Evolutionary conservation across 2,113 vertebrate genomes (phyloP).

Genomic region (Siniperca chuatsi): DNA sequence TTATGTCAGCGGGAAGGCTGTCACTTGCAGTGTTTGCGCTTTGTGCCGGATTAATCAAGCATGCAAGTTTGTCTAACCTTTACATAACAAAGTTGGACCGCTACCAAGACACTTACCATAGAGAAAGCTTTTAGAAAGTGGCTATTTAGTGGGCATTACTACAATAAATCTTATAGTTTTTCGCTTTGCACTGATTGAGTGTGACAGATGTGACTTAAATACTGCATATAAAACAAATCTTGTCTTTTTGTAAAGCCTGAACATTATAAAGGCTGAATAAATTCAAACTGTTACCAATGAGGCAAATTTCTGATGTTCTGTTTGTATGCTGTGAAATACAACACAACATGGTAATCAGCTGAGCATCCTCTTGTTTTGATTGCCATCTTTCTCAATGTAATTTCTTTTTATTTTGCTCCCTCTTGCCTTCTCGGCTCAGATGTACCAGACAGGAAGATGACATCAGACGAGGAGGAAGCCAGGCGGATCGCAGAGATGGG

Average conservation of each 20-base stretch:
- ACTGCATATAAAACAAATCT: background rate
- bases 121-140: background rate
- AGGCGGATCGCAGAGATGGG: slow-evolving; percentile 99
- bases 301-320: slow-evolving; percentile 24
- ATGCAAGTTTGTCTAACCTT: slow-evolving; percentile 31
- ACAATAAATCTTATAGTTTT: background rate
- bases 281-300: background rate
- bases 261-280: slow-evolving; percentile 1
- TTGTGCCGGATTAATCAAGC: slow-evolving; percentile 22
- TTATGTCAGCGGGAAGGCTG: no score
- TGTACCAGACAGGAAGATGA: slow-evolving; percentile 91
- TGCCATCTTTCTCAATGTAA: slow-evolving; percentile 14
- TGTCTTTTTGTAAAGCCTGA: slow-evolving; percentile 8
- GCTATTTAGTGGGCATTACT: background rate
- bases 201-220: slow-evolving; percentile 18
- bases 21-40: slow-evolving; percentile 10
- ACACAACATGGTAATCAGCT: slow-evolving; percentile 31
- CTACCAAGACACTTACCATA: background rate
- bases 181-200: background rate
- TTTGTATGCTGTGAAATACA: slow-evolving; percentile 20
- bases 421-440: slow-evolving; percentile 83
- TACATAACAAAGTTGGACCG: slow-evolving; percentile 13
- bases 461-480: slow-evolving; percentile 94
- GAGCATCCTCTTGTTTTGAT: slow-evolving; percentile 30
- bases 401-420: background rate